Percentiles rank a stretch among this genome's conserved stretches.
Evolutionary conservation across 2,888 invertebrate species (phyloP).

Genomic region (Ernsta delagoae): DNA sequence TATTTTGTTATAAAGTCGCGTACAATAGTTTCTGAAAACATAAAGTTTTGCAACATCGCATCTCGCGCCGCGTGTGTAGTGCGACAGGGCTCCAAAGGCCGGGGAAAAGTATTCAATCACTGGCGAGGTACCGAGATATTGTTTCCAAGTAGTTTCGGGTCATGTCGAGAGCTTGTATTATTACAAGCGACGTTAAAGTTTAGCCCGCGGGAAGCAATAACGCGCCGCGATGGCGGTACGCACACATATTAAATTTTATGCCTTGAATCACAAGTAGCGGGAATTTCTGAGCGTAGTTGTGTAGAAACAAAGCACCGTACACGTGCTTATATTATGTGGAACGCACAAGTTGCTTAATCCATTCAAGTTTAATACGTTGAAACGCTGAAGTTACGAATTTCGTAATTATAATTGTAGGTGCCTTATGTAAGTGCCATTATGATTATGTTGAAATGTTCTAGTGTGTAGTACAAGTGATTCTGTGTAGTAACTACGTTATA

Average conservation of each 20-base stretch:
- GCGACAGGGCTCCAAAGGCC: neutral
- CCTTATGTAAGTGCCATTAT: slow-evolving; percentile 8
- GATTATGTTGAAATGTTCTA: neutral
- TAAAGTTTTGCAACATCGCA: neutral
- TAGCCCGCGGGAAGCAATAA: slow-evolving; percentile 33
- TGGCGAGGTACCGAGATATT: slow-evolving; percentile 36
- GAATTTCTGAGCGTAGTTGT: slow-evolving; percentile 43
- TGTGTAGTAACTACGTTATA: neutral
- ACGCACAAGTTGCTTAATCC: slow-evolving; percentile 24
- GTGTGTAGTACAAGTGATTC: slow-evolving; percentile 7
- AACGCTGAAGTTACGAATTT: slow-evolving; percentile 23
- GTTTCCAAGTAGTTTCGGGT: slow-evolving; percentile 36
- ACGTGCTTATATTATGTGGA: neutral
- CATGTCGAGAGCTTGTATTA: slow-evolving; percentile 32
- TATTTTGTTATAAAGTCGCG: too few relatives aligned
- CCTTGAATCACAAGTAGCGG: slow-evolving; percentile 32
- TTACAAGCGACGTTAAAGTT: slow-evolving; percentile 31
- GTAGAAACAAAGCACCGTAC: slow-evolving; percentile 28
- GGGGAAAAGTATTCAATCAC: slow-evolving; percentile 36
- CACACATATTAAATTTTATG: slow-evolving; percentile 37
- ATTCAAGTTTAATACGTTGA: slow-evolving; percentile 31
- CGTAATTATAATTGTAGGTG: slow-evolving; percentile 20
- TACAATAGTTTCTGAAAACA: too few relatives aligned
- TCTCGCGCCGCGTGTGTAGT: neutral
- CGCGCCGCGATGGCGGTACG: slow-evolving; percentile 21